Conservation (phyloP, 1,140 invertebrate genomes). For the Notospermus geniculatus region DNA sequence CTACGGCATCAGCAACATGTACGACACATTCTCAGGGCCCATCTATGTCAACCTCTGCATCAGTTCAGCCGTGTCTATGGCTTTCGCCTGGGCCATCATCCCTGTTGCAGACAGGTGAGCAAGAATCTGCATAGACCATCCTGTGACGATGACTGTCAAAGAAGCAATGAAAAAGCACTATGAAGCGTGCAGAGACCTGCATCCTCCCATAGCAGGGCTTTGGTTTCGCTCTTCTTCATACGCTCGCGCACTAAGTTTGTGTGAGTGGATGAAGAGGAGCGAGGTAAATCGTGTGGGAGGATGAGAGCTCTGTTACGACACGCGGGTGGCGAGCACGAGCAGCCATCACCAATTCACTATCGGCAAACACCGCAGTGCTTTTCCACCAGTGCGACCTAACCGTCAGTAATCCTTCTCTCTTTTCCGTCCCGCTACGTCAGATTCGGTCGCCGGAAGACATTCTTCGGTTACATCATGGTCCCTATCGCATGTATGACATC, state of each 20-base stretch:
- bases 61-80: background rate
- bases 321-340: background rate
- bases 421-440: background rate
- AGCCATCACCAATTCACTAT: background rate
- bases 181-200: background rate
- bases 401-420: background rate
- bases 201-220: no score
- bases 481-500: background rate
- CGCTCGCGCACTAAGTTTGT: no score
- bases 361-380: background rate
- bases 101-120: background rate
- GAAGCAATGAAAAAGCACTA: no score
- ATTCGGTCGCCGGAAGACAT: background rate
- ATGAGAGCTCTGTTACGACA: no score
- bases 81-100: background rate
- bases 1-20: slow-evolving; percentile 6
- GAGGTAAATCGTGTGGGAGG: no score
- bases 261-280: no score
- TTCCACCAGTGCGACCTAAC: background rate
- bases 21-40: background rate
- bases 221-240: no score
- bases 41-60: background rate
- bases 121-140: no score
- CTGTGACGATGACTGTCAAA: background rate
- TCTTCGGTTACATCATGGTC: slow-evolving; percentile 3